Evolutionary conservation across 2,797 vertebrate genomes (phyloP), one percentile per base, ranked within the genome.

Genomic region (Chanos chanos): DNA sequence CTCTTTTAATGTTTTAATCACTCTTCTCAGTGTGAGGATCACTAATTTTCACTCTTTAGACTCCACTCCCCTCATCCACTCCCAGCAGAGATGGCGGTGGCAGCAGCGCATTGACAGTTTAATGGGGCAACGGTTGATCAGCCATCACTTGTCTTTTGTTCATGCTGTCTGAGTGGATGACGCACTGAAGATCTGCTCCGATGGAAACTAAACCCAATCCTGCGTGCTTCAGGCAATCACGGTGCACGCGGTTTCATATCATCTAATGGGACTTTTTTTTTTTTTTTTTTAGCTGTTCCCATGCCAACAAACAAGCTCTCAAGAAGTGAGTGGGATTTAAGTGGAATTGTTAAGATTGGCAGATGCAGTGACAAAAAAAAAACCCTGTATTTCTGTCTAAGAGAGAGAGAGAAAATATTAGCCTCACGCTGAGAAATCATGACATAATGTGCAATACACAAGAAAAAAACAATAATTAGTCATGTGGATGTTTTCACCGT

Each of bases 221-320:
- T 63, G 56, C 66, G 33, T 54, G 52, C 55, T 63, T 55, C 56
- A 45, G 57, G 53, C 58, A 55, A 47, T 63, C 28, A 56, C 63
- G 51, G 53, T 66, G 65, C 19, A 49, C 58, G 53, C 49, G 40
- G 53, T 64, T 54, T 61, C 63, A 49, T 56, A 30, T 61, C 51
- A 45, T 58, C 47, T 64, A 66, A 69, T 69, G 62, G 65, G 61
- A 64, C 54, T 68, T 59, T n/a, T n/a, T n/a, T n/a, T n/a, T n/a
- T n/a, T n/a, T n/a, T n/a, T n/a, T n/a, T n/a, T 61, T 12, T 64
- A 66, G 51, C 24, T 9, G 74, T 77, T 77, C 51, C 74, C 74
- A 75, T 77, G 74, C 60, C 77, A 65, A 77, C 74, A 54, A 64
- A 62, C 58, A 73, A 58, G 49, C 39, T 45, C 21, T 12, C 30